A percentile compares a stretch with the other conserved stretches of the same genome.
Evolutionary conservation across 2,113 vertebrate genomes (phyloP).

Genomic region (Damaliscus lunatus): DNA sequence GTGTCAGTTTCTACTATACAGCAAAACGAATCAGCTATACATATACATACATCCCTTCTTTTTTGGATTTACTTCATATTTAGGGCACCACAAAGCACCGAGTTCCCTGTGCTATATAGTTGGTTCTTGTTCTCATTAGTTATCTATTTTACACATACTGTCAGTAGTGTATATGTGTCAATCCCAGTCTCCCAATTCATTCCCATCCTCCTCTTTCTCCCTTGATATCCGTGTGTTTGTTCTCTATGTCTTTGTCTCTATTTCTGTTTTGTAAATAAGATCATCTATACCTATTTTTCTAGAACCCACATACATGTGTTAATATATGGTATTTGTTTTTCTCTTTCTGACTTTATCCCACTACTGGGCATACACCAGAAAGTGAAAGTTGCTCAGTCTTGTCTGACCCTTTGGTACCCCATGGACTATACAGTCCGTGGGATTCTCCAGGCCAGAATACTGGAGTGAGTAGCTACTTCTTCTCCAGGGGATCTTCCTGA

Average conservation of each 20-base stretch:
- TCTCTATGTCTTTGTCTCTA: not conserved
- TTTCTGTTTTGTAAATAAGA: not conserved
- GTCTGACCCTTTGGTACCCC: not conserved
- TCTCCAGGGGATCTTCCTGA: not conserved
- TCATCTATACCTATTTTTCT: not conserved
- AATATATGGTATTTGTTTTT: not conserved
- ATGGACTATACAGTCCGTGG: not conserved
- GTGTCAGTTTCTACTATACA: not conserved
- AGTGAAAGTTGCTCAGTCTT: not conserved
- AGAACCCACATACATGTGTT: not conserved
- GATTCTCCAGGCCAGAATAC: not conserved
- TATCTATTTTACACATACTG: not conserved
- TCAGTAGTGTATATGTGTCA: not conserved
- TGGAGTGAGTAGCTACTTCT: not conserved
- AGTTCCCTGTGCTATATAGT: not conserved
- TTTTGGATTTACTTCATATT: not conserved
- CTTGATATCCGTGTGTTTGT: not conserved
- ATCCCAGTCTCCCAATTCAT: not conserved
- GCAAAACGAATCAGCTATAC: not conserved
- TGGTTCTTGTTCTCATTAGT: not conserved
- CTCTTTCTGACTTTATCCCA: not conserved
- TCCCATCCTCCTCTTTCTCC: not conserved
- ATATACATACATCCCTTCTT: not conserved
- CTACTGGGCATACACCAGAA: not conserved
- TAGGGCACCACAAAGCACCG: not conserved